A percentile compares a stretch with the other conserved stretches of the same genome.
These are phyloP conservation scores for Drosophila melanogaster DNA, from an alignment of 1,140 invertebrate genomes.

Conservation along the genomic window Release_6_plus_ISO1_MT NT_037436.4:20555501-20556000, in stretches of 20 bases:
- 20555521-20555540: constrained; percentile 67
- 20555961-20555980: constrained; percentile 80
- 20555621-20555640: constrained; percentile 81
- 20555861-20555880: constrained; percentile 69
- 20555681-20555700: constrained; percentile 26
- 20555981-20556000: constrained; percentile 77
- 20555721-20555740: constrained; percentile 67
- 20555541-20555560: constrained; percentile 35
- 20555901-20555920: constrained; percentile 33
- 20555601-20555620: constrained; percentile 83
- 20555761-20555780: constrained; percentile 81
- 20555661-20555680: constrained; percentile 7
- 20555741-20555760: constrained; percentile 82
- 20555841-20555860: constrained; percentile 82
- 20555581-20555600: constrained; percentile 80
- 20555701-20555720: constrained; percentile 48
- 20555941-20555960: constrained; percentile 73
- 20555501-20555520: constrained; percentile 82
- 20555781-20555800: constrained; percentile 38
- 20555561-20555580: constrained; percentile 53
- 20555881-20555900: constrained; percentile 78
- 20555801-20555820: constrained; percentile 72
- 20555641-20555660: constrained; percentile 40
- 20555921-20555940: constrained; percentile 30
- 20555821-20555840: constrained; percentile 83